Conservation (phyloP, 1,140 invertebrate species). For the Homalodisca vitripennis region DNA sequence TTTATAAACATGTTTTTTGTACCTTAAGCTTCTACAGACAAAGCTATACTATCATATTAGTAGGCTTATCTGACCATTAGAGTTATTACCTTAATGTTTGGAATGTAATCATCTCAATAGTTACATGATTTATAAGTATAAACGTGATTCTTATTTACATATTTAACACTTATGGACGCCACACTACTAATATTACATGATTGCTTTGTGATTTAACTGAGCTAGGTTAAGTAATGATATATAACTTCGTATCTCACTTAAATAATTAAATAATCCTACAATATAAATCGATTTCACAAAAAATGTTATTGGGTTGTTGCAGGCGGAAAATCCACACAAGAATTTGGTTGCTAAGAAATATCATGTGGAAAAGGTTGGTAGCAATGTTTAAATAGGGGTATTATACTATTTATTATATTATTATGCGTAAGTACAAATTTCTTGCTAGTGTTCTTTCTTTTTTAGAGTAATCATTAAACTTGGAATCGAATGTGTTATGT, state of each 20-base stretch:
- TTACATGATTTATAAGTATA: no score
- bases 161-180: neutral
- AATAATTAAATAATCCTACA: neutral
- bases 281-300: neutral
- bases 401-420: neutral
- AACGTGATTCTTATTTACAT: neutral
- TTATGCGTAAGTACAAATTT: neutral
- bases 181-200: neutral
- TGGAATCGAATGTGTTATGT: neutral
- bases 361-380: conserved; percentile 60
- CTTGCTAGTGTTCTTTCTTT: neutral
- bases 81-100: no score
- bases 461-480: neutral
- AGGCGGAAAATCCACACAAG: conserved; percentile 57
- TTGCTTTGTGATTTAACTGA: neutral
- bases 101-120: no score
- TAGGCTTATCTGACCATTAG: no score
- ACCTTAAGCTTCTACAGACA: no score
- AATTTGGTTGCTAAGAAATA: conserved; percentile 80
- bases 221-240: neutral
- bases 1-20: no score
- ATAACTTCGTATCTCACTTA: neutral
- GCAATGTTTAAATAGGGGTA: neutral
- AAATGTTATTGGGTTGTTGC: neutral
- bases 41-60: no score